These are phyloP conservation scores for Ictalurus punctatus DNA, from an alignment of 2,113 vertebrate genomes.

Conservation along the genomic window DNA sequence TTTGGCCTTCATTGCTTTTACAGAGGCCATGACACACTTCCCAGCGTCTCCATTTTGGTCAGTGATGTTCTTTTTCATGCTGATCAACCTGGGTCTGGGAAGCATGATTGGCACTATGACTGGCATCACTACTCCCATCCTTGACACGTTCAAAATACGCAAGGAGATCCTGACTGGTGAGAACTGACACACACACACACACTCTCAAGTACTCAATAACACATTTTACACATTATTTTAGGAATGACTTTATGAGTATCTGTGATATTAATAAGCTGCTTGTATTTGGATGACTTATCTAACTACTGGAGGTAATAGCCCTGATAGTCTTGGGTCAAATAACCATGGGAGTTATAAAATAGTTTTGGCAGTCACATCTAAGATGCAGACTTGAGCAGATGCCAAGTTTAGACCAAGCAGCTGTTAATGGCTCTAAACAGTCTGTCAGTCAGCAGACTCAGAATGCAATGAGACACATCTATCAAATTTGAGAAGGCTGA, in stretches of 20 bases:
- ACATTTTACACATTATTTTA: neutral
- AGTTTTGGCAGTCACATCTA: neutral
- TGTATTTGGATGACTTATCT: neutral
- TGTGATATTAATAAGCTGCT: slow-evolving; percentile 2
- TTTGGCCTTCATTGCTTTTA: slow-evolving; percentile 98
- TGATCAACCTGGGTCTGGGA: slow-evolving; percentile 95
- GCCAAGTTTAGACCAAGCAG: neutral
- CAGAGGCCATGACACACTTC: slow-evolving; percentile 98
- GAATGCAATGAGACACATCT: neutral
- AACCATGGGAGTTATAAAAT: neutral
- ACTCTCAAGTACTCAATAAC: neutral
- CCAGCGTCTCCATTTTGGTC: slow-evolving; percentile 96
- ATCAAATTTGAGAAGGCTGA: neutral
- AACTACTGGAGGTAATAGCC: neutral
- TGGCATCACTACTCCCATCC: slow-evolving; percentile 93
- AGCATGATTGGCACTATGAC: slow-evolving; percentile 99
- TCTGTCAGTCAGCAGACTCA: neutral
- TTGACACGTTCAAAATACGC: slow-evolving; percentile 95
- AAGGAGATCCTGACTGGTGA: slow-evolving; percentile 97
- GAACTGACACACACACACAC: slow-evolving; percentile 38
- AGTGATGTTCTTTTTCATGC: slow-evolving; percentile 99
- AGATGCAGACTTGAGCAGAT: neutral
- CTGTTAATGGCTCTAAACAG: neutral
- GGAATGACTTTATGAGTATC: neutral
- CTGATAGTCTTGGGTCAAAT: neutral